Conservation (phyloP, 2,113 vertebrate species). For the Phasianus colchicus region DNA sequence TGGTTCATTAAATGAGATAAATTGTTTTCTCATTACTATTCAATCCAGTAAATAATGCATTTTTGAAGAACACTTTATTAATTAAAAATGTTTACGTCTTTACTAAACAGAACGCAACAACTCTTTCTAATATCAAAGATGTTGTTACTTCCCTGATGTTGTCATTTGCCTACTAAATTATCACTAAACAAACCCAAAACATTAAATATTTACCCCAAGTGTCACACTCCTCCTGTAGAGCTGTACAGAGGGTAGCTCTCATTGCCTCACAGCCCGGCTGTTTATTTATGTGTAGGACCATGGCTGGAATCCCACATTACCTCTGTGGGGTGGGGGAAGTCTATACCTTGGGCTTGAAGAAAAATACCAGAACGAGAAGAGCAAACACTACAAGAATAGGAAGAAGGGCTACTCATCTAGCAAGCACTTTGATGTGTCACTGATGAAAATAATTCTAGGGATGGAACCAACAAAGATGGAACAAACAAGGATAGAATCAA, state of each 20-base stretch:
- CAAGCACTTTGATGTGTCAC: neutral
- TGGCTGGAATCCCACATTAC: neutral
- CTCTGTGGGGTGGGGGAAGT: neutral
- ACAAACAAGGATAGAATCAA: neutral
- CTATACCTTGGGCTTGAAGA: neutral
- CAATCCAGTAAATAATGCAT: conserved; percentile 73
- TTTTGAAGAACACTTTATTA: conserved; percentile 75
- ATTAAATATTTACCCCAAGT: conserved; percentile 45
- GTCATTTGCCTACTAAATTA: conserved; percentile 47
- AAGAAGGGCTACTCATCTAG: neutral
- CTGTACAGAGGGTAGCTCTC: neutral
- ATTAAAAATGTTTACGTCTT: conserved; percentile 75
- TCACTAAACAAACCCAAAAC: conserved; percentile 23
- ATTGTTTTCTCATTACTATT: conserved; percentile 71
- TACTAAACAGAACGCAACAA: conserved; percentile 39
- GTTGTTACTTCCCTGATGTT: neutral
- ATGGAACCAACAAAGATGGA: neutral
- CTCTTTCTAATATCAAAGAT: conserved; percentile 31
- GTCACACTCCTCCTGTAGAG: neutral
- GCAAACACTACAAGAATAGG: neutral
- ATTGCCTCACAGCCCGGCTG: neutral
- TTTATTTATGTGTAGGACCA: neutral
- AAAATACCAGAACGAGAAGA: neutral
- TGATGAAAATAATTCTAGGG: neutral
- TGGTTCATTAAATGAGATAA: conserved; percentile 71